phyloP scores from a whole-genome alignment of 2,888 invertebrate species.

The Volucella zonaria region DNA sequence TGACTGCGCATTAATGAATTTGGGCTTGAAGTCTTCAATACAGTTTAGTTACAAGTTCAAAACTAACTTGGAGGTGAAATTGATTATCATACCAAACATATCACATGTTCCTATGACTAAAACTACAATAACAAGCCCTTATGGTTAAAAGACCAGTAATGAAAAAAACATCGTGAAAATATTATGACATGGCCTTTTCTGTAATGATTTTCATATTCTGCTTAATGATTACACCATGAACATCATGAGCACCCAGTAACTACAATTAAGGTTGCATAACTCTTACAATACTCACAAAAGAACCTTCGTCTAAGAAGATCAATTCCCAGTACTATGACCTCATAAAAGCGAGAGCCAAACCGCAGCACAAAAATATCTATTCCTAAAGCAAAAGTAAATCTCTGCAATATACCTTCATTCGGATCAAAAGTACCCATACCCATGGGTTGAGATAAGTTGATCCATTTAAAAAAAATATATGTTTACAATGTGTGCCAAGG shows the following conservation, averaged over 20 bases:
- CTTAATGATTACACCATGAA: conserved; percentile 5
- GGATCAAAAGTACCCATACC: background rate
- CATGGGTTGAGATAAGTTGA: conserved; percentile 1
- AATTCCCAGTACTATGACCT: conserved; percentile 34
- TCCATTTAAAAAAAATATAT: conserved; percentile 35
- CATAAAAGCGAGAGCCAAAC: conserved; percentile 31
- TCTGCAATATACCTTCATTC: too few species aligned
- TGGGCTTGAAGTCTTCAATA: too few species aligned
- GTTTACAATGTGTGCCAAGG: conserved; percentile 51
- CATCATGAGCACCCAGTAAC: conserved; percentile 5
- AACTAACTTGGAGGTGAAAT: too few species aligned
- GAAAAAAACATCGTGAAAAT: too few species aligned
- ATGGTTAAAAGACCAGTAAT: too few species aligned
- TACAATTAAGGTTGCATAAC: conserved; percentile 31
- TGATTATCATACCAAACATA: too few species aligned
- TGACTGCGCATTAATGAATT: too few species aligned
- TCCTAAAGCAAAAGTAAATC: background rate
- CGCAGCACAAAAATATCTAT: conserved; percentile 39
- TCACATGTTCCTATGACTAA: too few species aligned
- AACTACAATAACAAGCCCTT: too few species aligned
- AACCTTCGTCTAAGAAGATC: conserved; percentile 58
- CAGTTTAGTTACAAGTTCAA: too few species aligned
- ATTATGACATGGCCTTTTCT: background rate
- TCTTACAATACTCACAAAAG: conserved; percentile 15
- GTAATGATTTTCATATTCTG: background rate